These are phyloP conservation scores for Acleris holmiana DNA, from an alignment of 2,888 invertebrate species.

Conservation along the genomic window DNA sequence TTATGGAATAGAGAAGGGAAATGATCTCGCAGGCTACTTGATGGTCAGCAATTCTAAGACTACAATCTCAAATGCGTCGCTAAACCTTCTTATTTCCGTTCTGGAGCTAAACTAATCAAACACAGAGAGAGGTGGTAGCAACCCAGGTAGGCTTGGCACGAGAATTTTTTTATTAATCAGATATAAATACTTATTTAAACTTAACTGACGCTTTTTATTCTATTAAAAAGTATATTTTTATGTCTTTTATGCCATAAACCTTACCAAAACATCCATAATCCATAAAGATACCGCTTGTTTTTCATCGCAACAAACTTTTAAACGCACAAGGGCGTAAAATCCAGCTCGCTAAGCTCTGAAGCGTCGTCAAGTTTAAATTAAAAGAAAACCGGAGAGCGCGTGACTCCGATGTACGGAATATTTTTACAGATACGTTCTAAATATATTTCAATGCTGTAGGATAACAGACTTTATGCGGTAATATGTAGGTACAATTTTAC, in stretches of 20 bases:
- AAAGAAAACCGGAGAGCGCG: conserved; percentile 28
- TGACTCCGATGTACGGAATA: conserved; percentile 26
- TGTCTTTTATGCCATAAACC: background rate
- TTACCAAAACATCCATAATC: background rate
- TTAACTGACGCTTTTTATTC: too few species aligned
- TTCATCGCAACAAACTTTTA: conserved; percentile 13
- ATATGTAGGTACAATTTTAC: background rate
- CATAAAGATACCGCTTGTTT: background rate
- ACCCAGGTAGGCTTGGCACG: too few species aligned
- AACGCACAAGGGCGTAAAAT: conserved; percentile 18
- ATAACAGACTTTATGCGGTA: conserved; percentile 1
- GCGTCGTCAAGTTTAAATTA: conserved; percentile 30
- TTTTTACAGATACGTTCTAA: conserved; percentile 20
- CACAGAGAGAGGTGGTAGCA: too few species aligned
- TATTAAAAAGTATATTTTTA: too few species aligned
- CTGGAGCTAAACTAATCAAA: too few species aligned
- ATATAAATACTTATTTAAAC: too few species aligned
- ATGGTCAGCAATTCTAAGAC: too few species aligned
- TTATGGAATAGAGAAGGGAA: too few species aligned
- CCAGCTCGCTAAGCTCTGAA: conserved; percentile 11
- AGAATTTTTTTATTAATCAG: too few species aligned
- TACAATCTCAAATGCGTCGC: too few species aligned
- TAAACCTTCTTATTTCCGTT: too few species aligned
- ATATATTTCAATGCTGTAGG: background rate
- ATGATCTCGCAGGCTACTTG: too few species aligned